Conservation (phyloP, 1,140 invertebrate genomes). For the Drosophila varians region DNA sequence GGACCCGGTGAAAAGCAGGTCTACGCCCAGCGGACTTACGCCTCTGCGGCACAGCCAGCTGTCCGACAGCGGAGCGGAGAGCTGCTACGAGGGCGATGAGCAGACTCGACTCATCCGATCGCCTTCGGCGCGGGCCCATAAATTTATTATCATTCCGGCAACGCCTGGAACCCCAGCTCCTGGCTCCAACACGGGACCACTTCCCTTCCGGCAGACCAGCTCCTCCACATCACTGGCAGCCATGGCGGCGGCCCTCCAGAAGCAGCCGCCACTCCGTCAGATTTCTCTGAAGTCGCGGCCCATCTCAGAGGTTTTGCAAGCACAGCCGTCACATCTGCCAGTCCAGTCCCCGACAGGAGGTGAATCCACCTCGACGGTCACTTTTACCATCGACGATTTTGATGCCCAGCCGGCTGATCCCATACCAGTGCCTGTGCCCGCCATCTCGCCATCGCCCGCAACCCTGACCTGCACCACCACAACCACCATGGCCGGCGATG, state of each 20-base stretch:
- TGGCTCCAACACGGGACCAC: conserved; percentile 7
- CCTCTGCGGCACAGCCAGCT: conserved; percentile 67
- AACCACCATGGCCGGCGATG: conserved; percentile 67
- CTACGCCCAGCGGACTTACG: conserved; percentile 31
- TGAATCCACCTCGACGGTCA: conserved; percentile 65
- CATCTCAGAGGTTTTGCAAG: conserved; percentile 64
- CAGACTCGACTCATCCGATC: conserved; percentile 67
- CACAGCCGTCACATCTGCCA: conserved; percentile 19
- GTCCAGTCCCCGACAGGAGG: conserved; percentile 13
- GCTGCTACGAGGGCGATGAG: conserved; percentile 71
- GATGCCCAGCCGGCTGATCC: conserved; percentile 28
- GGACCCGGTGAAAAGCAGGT: conserved; percentile 42
- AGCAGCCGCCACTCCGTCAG: conserved; percentile 41
- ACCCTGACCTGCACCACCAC: conserved; percentile 69
- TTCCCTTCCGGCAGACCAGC: conserved; percentile 67
- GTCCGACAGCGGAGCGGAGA: conserved; percentile 76
- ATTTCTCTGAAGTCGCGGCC: conserved; percentile 52
- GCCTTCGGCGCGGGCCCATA: conserved; percentile 65
- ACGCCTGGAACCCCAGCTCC: conserved; percentile 34
- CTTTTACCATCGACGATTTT: conserved; percentile 76
- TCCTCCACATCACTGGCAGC: conserved; percentile 64
- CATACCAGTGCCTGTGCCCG: background rate
- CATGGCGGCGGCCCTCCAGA: conserved; percentile 61
- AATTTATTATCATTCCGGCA: conserved; percentile 79
- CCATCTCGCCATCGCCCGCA: conserved; percentile 39